Conservation (phyloP, 2,797 vertebrate species). For the Myotis daubentonii region DNA sequence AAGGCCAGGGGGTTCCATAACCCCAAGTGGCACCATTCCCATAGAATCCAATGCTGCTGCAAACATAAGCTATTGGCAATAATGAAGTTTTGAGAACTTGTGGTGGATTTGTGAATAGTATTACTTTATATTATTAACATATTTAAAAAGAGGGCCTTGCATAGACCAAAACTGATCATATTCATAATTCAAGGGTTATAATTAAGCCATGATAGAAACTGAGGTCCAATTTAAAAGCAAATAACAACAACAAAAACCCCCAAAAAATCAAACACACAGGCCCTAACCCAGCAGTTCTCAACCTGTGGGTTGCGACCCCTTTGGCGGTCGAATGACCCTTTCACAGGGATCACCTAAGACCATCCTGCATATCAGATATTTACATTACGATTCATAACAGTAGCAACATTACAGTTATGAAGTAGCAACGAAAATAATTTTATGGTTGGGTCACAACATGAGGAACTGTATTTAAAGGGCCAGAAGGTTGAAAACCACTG, state of each 20-base stretch:
- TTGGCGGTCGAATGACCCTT: too few relatives aligned
- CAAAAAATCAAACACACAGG: background rate
- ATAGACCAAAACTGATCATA: background rate
- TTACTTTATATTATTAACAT: background rate
- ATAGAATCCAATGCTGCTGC: background rate
- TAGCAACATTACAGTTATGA: too few relatives aligned
- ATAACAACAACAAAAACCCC: too few relatives aligned
- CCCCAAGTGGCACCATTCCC: background rate
- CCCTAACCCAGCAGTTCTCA: background rate
- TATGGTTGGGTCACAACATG: too few relatives aligned
- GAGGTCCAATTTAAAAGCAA: background rate
- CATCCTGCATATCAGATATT: too few relatives aligned
- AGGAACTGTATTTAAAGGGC: too few relatives aligned
- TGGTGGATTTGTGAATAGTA: background rate
- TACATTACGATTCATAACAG: too few relatives aligned
- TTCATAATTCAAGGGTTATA: background rate
- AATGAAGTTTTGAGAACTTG: background rate
- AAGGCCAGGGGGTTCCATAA: background rate
- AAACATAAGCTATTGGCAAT: background rate
- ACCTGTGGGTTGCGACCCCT: too few relatives aligned
- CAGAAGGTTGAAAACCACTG: too few relatives aligned
- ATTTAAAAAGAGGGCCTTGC: background rate
- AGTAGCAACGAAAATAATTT: too few relatives aligned
- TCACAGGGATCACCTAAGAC: too few relatives aligned
- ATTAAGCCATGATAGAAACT: background rate